phyloP scores from a whole-genome alignment of 2,797 vertebrate genomes.

The Danio jaintianensis region DNA sequence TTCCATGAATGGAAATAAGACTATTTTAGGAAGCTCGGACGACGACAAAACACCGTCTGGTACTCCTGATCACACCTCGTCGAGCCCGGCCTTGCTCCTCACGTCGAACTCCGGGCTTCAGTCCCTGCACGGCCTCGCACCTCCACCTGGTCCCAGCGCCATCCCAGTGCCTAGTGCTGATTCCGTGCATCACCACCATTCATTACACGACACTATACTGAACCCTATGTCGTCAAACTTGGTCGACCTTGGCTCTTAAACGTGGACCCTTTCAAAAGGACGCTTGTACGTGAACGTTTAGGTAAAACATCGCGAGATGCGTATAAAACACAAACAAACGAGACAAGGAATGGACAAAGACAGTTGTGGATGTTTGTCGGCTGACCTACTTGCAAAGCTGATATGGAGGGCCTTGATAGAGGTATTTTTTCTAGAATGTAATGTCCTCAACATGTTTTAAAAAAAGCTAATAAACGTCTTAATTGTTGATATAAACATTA shows the following conservation, averaged over 20 bases:
- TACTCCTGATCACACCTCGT: slow-evolving; percentile 94
- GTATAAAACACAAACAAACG: slow-evolving; percentile 64
- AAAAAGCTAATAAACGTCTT: slow-evolving; percentile 81
- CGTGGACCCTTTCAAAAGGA: slow-evolving; percentile 55
- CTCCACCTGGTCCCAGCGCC: slow-evolving; percentile 95
- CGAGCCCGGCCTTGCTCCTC: slow-evolving; percentile 92
- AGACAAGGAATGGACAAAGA: slow-evolving; percentile 63
- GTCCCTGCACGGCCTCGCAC: slow-evolving; percentile 91
- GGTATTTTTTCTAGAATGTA: slow-evolving; percentile 76
- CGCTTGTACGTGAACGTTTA: slow-evolving; percentile 64
- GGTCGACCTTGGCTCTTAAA: slow-evolving; percentile 97
- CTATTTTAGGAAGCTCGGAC: slow-evolving; percentile 96
- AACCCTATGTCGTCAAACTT: slow-evolving; percentile 99
- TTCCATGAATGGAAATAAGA: slow-evolving; percentile 97
- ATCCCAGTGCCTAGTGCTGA: slow-evolving; percentile 90
- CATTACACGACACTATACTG: slow-evolving; percentile 97
- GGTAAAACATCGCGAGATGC: slow-evolving; percentile 72
- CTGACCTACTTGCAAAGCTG: slow-evolving; percentile 58
- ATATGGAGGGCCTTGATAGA: slow-evolving; percentile 65
- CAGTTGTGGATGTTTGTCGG: slow-evolving; percentile 61
- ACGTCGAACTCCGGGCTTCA: slow-evolving; percentile 86
- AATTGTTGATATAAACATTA: slow-evolving; percentile 76
- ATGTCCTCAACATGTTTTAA: slow-evolving; percentile 76
- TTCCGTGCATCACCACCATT: slow-evolving; percentile 94
- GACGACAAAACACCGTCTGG: slow-evolving; percentile 97